Evolutionary conservation across 1,140 invertebrate genomes (phyloP).

Genomic region (Gonatopus flavifemur): DNA sequence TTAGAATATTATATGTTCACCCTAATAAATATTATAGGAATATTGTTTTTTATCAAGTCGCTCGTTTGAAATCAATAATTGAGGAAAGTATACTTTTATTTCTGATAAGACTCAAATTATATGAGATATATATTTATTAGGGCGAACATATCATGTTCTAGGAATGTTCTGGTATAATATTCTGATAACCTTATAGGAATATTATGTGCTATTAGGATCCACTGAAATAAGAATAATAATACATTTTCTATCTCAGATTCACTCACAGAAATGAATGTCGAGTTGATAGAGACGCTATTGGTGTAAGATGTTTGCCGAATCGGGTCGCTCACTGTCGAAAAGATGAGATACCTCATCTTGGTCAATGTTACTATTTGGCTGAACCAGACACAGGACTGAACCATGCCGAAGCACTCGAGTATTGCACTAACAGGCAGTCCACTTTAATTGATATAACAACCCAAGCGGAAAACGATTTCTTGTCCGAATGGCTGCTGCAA

Average conservation of each 20-base stretch:
- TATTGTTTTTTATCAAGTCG: no score
- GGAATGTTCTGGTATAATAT: no score
- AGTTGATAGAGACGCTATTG: constrained; percentile 51
- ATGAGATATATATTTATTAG: no score
- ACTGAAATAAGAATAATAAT: background rate
- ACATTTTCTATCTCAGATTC: constrained; percentile 31
- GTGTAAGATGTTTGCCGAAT: constrained; percentile 55
- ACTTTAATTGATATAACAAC: constrained; percentile 59
- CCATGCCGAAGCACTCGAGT: constrained; percentile 56
- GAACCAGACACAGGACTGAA: constrained; percentile 46
- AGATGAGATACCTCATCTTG: constrained; percentile 55
- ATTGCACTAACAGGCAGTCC: constrained; percentile 51
- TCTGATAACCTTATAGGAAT: no score
- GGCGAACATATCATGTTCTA: no score
- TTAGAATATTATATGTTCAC: no score
- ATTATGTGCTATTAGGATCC: background rate
- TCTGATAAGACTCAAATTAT: no score
- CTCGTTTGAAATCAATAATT: no score
- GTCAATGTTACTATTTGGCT: constrained; percentile 56
- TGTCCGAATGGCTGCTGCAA: constrained; percentile 61
- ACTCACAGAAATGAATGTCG: constrained; percentile 41
- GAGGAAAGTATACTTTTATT: no score
- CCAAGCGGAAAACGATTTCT: constrained; percentile 64
- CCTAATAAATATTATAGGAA: no score
- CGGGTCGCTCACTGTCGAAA: constrained; percentile 53